Evolutionary conservation across 2,797 vertebrate species (phyloP).

Genomic region (Pseudopleuronectes americanus): DNA sequence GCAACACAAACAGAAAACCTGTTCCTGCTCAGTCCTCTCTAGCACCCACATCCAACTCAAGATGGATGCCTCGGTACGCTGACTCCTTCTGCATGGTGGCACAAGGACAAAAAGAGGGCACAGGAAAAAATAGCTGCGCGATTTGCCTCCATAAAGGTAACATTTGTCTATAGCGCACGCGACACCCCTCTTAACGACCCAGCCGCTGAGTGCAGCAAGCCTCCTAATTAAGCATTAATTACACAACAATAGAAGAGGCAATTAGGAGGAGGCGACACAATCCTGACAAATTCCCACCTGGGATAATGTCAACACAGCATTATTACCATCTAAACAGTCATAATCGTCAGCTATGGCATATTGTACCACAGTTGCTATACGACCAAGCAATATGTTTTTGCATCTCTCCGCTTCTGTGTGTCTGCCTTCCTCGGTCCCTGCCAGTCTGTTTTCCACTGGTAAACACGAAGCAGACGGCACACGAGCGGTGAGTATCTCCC

Average conservation of each 20-base stretch:
- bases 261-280: constrained; percentile 67
- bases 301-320: constrained; percentile 78
- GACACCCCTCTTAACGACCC: constrained; percentile 59
- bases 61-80: constrained; percentile 51
- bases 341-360: constrained; percentile 66
- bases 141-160: constrained; percentile 72
- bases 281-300: constrained; percentile 81
- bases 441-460: constrained; percentile 35
- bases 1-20: constrained; percentile 21
- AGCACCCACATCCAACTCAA: constrained; percentile 44
- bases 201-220: constrained; percentile 66
- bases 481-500: constrained; percentile 32
- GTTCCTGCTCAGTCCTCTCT: constrained; percentile 25
- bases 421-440: constrained; percentile 26
- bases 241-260: constrained; percentile 77
- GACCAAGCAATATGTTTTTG: constrained; percentile 60
- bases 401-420: constrained; percentile 12
- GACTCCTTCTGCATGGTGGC: constrained; percentile 28
- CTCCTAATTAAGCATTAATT: constrained; percentile 80
- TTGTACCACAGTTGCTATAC: constrained; percentile 55
- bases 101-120: constrained; percentile 69
- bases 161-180: constrained; percentile 67
- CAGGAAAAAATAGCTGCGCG: constrained; percentile 5
- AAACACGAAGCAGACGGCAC: constrained; percentile 52
- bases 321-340: constrained; percentile 74